Evolutionary conservation across 1,140 invertebrate genomes (phyloP).

Genomic region (Belonocnema kinseyi): DNA sequence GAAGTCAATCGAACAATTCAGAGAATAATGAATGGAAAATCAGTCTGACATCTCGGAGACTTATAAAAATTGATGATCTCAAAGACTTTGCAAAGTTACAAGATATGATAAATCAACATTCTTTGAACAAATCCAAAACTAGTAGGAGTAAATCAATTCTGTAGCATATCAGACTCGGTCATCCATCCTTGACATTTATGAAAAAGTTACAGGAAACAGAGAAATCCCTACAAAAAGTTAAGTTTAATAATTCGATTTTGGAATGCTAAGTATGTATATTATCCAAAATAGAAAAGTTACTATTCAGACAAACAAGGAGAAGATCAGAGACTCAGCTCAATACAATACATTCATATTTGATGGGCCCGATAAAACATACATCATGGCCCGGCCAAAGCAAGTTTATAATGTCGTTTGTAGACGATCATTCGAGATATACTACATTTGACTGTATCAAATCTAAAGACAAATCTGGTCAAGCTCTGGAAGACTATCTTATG

Average conservation of each 20-base stretch:
- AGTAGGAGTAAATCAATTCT: no score
- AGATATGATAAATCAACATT: background rate
- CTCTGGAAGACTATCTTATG: constrained; percentile 35
- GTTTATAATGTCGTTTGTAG: background rate
- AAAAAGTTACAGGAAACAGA: no score
- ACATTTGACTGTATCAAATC: constrained; percentile 36
- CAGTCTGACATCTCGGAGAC: no score
- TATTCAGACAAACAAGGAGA: no score
- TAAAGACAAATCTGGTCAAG: constrained; percentile 41
- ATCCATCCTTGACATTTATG: no score
- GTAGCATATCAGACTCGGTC: no score
- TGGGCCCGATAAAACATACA: constrained; percentile 41
- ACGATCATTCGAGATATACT: constrained; percentile 39
- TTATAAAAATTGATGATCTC: no score
- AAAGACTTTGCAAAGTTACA: background rate
- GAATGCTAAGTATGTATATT: no score
- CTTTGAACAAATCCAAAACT: no score
- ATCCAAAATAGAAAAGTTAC: no score
- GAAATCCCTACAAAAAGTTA: no score
- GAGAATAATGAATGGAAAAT: background rate
- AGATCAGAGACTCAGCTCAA: background rate
- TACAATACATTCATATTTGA: constrained; percentile 43
- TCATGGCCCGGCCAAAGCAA: background rate
- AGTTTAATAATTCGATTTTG: no score
- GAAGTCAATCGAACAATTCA: constrained; percentile 33